Conservation (phyloP, 2,888 invertebrate genomes). For the Eupsilia transversa region DNA sequence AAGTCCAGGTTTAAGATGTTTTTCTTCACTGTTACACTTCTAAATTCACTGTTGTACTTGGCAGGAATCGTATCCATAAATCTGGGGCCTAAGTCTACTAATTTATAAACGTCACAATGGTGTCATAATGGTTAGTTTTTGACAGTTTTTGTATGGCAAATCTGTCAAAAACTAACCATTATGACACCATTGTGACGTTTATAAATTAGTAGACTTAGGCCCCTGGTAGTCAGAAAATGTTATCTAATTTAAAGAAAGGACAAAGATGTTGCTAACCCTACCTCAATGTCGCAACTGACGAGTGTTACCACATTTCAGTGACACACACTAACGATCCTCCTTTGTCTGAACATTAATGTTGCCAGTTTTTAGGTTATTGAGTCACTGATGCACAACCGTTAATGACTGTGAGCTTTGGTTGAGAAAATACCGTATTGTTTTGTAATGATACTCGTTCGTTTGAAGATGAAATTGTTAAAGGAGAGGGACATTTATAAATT, state of each 20-base stretch:
- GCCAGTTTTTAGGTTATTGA: constrained; percentile 59
- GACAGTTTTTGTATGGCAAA: too few species aligned
- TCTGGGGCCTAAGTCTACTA: too few species aligned
- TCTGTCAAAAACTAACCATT: too few species aligned
- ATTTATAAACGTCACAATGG: too few species aligned
- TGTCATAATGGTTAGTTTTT: too few species aligned
- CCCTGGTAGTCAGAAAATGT: constrained; percentile 10
- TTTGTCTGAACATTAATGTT: constrained; percentile 62
- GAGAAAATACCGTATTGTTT: constrained; percentile 46
- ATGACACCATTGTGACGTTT: too few species aligned
- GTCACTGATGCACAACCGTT: constrained; percentile 57
- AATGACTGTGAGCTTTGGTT: constrained; percentile 40
- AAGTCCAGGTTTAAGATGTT: background rate
- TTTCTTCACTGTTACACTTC: background rate
- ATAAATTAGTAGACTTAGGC: too few species aligned
- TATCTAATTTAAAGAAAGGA: constrained; percentile 20
- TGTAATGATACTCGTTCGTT: constrained; percentile 3
- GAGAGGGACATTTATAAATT: background rate
- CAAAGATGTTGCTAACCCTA: constrained; percentile 42
- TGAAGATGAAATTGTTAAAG: background rate
- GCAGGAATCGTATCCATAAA: too few species aligned
- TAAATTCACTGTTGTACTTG: background rate
- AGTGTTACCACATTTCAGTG: constrained; percentile 55
- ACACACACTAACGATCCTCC: constrained; percentile 65
- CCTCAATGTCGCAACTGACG: constrained; percentile 47